Evolutionary conservation across 1,140 invertebrate species (phyloP).

Genomic region (Heliothis subflexa): DNA sequence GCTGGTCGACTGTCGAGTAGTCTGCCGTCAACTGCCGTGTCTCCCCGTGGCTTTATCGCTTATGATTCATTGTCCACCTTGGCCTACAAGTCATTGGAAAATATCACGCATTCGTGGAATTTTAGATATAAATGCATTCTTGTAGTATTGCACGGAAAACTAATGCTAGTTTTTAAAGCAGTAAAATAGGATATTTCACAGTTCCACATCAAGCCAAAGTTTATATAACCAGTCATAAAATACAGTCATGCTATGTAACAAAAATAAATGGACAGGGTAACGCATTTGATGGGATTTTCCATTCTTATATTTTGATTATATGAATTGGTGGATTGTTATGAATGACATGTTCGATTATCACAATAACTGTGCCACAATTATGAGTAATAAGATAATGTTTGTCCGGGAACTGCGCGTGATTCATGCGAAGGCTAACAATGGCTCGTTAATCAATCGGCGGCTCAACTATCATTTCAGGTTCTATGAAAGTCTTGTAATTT

Average conservation of each 20-base stretch:
- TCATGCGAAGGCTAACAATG: conserved; percentile 57
- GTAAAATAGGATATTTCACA: neutral
- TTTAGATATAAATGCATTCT: conserved; percentile 24
- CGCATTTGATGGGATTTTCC: conserved; percentile 11
- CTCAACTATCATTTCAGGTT: conserved; percentile 51
- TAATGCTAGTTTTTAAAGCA: neutral
- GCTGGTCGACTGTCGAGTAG: conserved; percentile 24
- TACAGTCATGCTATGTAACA: neutral
- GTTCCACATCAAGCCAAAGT: neutral
- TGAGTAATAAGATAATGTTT: conserved; percentile 63
- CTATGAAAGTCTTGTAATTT: conserved; percentile 42
- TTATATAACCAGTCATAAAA: neutral
- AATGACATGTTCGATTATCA: conserved; percentile 42
- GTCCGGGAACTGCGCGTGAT: conserved; percentile 56
- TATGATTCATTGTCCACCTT: conserved; percentile 42
- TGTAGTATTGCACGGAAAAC: neutral
- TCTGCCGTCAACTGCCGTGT: conserved; percentile 25
- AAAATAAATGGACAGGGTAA: neutral
- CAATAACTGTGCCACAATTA: conserved; percentile 48
- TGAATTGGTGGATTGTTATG: conserved; percentile 32
- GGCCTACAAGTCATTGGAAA: conserved; percentile 40
- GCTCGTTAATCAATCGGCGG: conserved; percentile 55
- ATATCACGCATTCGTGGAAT: conserved; percentile 31
- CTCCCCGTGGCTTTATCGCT: conserved; percentile 30
- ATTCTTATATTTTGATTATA: conserved; percentile 32